phyloP scores from a whole-genome alignment of 2,113 vertebrate species.

The Tenebrosternarchus preto region DNA sequence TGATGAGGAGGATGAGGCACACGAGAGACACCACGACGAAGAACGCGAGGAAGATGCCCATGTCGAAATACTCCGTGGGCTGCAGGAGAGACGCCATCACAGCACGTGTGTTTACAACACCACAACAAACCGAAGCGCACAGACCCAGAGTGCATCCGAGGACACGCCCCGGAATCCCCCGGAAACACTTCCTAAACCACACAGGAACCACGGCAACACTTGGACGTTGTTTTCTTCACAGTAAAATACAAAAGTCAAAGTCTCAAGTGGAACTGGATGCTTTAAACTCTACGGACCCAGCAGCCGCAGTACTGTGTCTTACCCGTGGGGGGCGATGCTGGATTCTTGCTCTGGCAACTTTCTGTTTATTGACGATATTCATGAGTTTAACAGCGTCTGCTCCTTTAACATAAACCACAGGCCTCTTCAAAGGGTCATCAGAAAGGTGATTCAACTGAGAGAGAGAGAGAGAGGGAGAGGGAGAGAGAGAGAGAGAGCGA shows the following conservation, averaged over 20 bases:
- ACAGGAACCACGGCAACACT: too few relatives aligned
- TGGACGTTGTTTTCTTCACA: too few relatives aligned
- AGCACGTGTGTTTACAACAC: too few relatives aligned
- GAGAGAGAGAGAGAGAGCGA: too few relatives aligned
- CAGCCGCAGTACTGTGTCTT: constrained; percentile 59
- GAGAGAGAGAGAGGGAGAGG: background rate
- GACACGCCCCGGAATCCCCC: too few relatives aligned
- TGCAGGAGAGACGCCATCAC: constrained; percentile 66
- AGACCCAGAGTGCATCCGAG: too few relatives aligned
- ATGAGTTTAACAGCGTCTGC: constrained; percentile 95
- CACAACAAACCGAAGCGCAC: too few relatives aligned
- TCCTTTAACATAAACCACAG: constrained; percentile 98
- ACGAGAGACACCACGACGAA: constrained; percentile 97
- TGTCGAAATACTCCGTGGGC: constrained; percentile 98
- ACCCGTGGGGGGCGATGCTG: constrained; percentile 93
- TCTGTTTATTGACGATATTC: constrained; percentile 99
- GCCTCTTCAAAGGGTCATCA: constrained; percentile 94
- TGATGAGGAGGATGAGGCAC: constrained; percentile 96
- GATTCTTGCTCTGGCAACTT: constrained; percentile 94
- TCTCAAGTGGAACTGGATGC: too few relatives aligned
- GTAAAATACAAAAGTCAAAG: too few relatives aligned
- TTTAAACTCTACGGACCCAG: background rate
- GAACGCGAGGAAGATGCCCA: constrained; percentile 99
- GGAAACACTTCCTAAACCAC: too few relatives aligned
- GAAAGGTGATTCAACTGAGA: constrained; percentile 88